Percentiles rank a stretch among this genome's conserved stretches.
These are phyloP conservation scores for Porites lutea DNA, from an alignment of 64 coral and sea anemone genomes.

Conservation along the genomic window DNA sequence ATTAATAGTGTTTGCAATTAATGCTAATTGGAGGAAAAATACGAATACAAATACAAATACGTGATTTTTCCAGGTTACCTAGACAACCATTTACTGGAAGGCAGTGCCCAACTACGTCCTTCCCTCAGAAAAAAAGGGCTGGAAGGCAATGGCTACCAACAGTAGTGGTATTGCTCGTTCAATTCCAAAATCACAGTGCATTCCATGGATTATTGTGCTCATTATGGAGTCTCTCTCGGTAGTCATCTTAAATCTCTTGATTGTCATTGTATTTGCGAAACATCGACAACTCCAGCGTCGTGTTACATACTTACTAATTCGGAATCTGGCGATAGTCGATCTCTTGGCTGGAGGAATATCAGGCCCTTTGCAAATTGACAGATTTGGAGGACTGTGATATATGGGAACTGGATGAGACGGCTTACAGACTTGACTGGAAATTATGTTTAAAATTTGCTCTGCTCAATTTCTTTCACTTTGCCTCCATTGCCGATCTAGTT, in stretches of 20 bases:
- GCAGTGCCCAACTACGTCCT: no score
- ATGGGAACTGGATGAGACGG: neutral
- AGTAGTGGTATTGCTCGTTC: neutral
- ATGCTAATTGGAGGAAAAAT: no score
- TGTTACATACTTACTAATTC: neutral
- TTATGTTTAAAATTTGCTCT: neutral
- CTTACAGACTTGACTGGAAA: no score
- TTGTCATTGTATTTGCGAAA: neutral
- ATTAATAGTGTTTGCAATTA: no score
- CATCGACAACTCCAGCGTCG: neutral
- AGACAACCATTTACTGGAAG: no score
- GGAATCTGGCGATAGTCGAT: constrained; percentile 15
- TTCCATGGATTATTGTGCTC: neutral
- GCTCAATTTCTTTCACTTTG: neutral
- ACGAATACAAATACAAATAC: no score
- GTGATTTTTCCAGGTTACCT: no score
- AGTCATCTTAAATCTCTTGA: constrained; percentile 1
- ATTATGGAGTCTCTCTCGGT: neutral
- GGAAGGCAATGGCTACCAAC: neutral
- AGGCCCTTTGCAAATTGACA: neutral
- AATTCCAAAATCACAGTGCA: neutral
- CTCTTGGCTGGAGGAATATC: neutral
- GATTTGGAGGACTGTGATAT: neutral
- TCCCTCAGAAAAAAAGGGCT: no score
- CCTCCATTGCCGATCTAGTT: neutral